Base-by-base conservation (phyloP, 2,888 invertebrate species). In the Dicranocentrus wangi region DNA sequence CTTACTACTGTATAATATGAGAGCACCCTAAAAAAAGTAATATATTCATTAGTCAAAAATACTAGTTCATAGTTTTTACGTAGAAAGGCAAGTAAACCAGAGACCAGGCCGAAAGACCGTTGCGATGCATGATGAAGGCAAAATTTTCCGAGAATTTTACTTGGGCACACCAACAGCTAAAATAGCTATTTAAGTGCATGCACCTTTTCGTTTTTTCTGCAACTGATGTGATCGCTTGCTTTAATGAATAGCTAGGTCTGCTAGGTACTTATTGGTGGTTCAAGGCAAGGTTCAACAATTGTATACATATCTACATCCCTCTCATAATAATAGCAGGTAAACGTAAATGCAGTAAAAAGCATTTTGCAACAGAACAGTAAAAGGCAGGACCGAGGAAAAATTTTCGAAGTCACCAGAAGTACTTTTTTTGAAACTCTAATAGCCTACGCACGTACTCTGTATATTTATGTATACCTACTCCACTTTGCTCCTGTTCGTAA, bases 151-250 rank as follows among this genome's bases (percentile, higher is more conserved):
- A 47, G 47, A 47, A 47, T 47, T 47, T 47, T n/a, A 47, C 47
- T 47, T n/a, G 47, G n/a, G 47, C 2, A 47, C 10, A 47, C 15
- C 10, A 47, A 47, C 5, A 47, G 15, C 10, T n/a, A 10, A 47
- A 47, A 47, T n/a, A n/a, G n/a, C 5, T 47, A 47, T 2, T n/a
- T 10, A 47, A 10, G 47, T 47, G 3, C 25, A 25, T 55, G 55
- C 13, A 8, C 19, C 51, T 10, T 47, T 47, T 47, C 47, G 3
- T 47, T n/a, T 47, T 55, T 25, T 55, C 55, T 55, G 55, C 55
- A 55, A 25, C 55, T 55, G 55, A 55, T 55, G 25, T 23, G 55
- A 13, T 55, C 55, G 23, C 25, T 55, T 55, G 19, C 10, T 47
- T 3, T 47, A 55, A 55, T 55, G 55, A 55, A 55, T 55, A 2